phyloP scores from a whole-genome alignment of 2,113 vertebrate genomes.

The Ivindomyrus marchei region DNA sequence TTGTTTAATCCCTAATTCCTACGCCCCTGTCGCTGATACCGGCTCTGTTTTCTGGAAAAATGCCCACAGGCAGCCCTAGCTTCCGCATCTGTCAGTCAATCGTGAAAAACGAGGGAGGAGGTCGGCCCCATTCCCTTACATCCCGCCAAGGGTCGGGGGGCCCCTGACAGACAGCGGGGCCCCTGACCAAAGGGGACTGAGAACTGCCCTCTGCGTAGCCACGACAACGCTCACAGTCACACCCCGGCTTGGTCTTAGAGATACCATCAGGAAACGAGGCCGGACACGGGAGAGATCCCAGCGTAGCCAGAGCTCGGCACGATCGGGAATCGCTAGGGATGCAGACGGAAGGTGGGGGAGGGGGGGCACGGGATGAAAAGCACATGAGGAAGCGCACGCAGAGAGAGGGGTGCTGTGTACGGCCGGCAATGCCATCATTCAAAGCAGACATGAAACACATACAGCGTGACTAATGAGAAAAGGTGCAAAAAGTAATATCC shows the following conservation, averaged over 20 bases:
- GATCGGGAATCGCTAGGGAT: background rate
- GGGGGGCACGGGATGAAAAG: background rate
- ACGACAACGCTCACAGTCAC: background rate
- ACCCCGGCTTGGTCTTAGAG: background rate
- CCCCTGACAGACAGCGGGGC: background rate
- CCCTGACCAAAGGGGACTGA: background rate
- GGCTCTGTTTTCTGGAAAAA: background rate
- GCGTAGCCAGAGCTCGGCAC: background rate
- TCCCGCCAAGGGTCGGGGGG: too few relatives aligned
- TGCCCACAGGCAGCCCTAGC: background rate
- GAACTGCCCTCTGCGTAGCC: background rate
- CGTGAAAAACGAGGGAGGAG: background rate
- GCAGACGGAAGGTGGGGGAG: background rate
- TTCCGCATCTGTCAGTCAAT: background rate
- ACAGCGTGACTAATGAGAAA: constrained; percentile 29
- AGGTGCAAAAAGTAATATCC: constrained; percentile 17
- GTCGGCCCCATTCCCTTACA: too few relatives aligned
- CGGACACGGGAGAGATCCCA: background rate
- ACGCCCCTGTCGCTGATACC: background rate
- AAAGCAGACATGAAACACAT: background rate
- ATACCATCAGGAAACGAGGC: background rate
- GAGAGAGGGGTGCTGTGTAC: background rate
- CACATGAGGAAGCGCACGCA: background rate
- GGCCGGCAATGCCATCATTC: background rate
- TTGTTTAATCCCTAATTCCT: background rate